Evolutionary conservation across 2,797 vertebrate genomes (phyloP), one percentile per base, ranked within the genome.

Genomic region (Pterois miles): DNA sequence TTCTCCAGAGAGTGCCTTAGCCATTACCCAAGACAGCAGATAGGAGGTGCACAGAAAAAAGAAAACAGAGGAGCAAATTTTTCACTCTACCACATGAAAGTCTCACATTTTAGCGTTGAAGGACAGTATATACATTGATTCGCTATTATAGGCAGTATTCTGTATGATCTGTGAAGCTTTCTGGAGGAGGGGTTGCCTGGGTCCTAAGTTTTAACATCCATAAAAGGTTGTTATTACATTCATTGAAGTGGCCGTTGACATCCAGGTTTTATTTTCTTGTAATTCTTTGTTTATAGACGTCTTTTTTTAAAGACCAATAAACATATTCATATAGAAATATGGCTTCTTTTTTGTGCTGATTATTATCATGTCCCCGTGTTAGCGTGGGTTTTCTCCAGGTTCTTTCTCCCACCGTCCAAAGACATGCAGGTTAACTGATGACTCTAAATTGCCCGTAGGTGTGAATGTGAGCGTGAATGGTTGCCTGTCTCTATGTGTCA

Each of bases 1-100:
- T 74, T 95, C 92, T 87, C 82, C 78, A 94, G 71, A 94, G 96
- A 97, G 97, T 99, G 97, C 97, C 97, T 99, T 98, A 97, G 96
- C 94, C 93, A 94, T 95, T 95, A 95, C 95, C 77, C 93, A 94
- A 96, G 96, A 96, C 73, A 75, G 94, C 85, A 91, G 78, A 95
- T 85, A 92, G 91, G 59, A 62, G 66, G 36, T 85, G 80, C 89
- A 93, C 83, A 94, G 92, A 71, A 29, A 13, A 54, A 48, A 56
- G 22, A 50, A 31, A 65, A 43, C 40, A 43, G 40, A 43, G 40
- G 65, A 36, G 2, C 25, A 50, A 48, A 52, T 56, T 20, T 16
- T 40, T 50, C 12, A 34, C 33, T 34, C 33, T 7, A 40, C n/a
- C 43, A 75, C 23, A 3, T 58, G 38, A 75, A 43, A 52, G 59